Percentiles rank a stretch among this genome's conserved stretches.
These are phyloP conservation scores for Diplodus puntazzo DNA, from an alignment of 2,797 vertebrate species.

Conservation along the genomic window DNA sequence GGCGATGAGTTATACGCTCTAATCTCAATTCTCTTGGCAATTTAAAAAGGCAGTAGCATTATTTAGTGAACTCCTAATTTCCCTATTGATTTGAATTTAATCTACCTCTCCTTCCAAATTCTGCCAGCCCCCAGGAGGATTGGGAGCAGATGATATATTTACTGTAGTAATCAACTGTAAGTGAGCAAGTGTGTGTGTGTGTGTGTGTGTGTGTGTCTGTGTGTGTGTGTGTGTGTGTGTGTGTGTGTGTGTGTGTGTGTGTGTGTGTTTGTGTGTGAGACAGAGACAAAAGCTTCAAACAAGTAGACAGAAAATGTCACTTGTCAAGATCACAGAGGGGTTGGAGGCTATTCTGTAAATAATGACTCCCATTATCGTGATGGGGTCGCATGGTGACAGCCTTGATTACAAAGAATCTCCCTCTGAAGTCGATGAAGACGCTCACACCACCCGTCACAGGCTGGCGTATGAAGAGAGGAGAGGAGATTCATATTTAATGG, in stretches of 20 bases:
- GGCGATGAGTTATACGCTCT: conserved; percentile 30
- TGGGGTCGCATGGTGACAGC: conserved; percentile 28
- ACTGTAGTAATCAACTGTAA: conserved; percentile 43
- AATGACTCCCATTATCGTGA: conserved; percentile 46
- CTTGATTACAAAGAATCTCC: conserved; percentile 36
- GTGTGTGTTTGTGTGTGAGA: conserved; percentile 8
- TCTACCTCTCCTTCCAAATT: conserved; percentile 47
- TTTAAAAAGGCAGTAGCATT: conserved; percentile 45
- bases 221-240: conserved; percentile 10
- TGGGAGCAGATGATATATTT: conserved; percentile 57
- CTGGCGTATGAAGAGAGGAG: not conserved
- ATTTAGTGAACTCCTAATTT: conserved; percentile 64
- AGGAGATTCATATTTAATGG: conserved; percentile 5
- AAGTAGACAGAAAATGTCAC: conserved; percentile 43
- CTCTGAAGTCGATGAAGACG: conserved; percentile 20
- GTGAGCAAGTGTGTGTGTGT: conserved; percentile 24
- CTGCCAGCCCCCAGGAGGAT: conserved; percentile 20
- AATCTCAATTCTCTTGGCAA: conserved; percentile 42
- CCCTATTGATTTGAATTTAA: conserved; percentile 64
- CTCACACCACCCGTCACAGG: conserved; percentile 3
- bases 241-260: conserved; percentile 14
- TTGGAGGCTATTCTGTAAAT: conserved; percentile 42
- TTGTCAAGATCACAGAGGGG: conserved; percentile 38
- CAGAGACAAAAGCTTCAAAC: conserved; percentile 13
- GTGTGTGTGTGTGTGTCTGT: conserved; percentile 16